A percentile compares a stretch with the other conserved stretches of the same genome.
These are phyloP conservation scores for Oceanites oceanicus DNA, from an alignment of 2,113 vertebrate species.

Conservation along the genomic window DNA sequence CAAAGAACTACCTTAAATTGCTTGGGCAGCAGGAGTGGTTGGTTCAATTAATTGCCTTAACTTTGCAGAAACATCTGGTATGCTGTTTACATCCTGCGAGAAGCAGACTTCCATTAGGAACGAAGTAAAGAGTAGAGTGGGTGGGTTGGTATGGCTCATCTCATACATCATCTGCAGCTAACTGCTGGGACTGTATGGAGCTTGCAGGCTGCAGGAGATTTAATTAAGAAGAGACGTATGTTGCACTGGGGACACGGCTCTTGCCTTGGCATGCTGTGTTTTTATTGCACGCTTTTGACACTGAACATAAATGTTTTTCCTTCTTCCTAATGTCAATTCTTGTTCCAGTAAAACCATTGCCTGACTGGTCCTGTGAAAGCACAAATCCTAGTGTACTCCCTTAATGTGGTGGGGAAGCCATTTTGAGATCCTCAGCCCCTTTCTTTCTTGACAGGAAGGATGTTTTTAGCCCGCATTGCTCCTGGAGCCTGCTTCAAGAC, in stretches of 20 bases:
- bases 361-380: not conserved
- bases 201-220: conserved; percentile 35
- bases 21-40: not conserved
- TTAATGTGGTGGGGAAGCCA: not conserved
- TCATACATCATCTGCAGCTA: not conserved
- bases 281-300: not conserved
- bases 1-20: not conserved
- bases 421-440: not conserved
- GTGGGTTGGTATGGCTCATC: not conserved
- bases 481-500: not conserved
- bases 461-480: not conserved
- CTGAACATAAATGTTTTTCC: not conserved
- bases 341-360: not conserved
- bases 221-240: conserved; percentile 30
- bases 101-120: not conserved
- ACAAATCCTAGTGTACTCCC: not conserved
- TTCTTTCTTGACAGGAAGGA: not conserved
- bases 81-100: not conserved
- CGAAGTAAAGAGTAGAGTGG: not conserved
- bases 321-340: not conserved
- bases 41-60: conserved; percentile 5
- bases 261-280: conserved; percentile 12
- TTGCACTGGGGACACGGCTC: not conserved
- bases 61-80: conserved; percentile 28
- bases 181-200: not conserved